A percentile compares a stretch with the other conserved stretches of the same genome.
phyloP scores from a whole-genome alignment of 1,140 invertebrate genomes.

The Rhopalosiphum padi region DNA sequence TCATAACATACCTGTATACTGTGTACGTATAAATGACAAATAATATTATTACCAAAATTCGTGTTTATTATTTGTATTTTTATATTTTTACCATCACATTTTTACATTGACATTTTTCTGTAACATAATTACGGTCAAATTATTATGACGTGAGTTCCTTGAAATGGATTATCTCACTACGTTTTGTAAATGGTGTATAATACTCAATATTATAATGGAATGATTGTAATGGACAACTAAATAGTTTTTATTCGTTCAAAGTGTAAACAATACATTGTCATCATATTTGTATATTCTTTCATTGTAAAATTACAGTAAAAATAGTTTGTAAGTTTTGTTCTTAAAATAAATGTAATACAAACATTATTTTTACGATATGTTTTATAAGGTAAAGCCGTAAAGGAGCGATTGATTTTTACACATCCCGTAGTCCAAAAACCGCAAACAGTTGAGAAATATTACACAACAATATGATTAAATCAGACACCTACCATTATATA shows the following conservation, averaged over 20 bases:
- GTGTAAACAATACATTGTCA: neutral
- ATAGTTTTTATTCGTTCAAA: neutral
- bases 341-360: neutral
- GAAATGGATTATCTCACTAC: no score
- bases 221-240: neutral
- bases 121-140: no score
- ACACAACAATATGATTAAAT: neutral
- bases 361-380: neutral
- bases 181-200: neutral
- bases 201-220: neutral
- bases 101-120: no score
- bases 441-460: neutral
- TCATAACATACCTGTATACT: no score
- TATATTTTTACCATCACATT: no score
- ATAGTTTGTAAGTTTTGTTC: neutral
- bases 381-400: neutral
- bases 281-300: neutral
- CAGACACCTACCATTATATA: neutral
- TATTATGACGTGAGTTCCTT: no score
- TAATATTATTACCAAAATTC: no score
- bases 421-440: neutral
- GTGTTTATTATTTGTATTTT: no score
- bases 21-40: no score
- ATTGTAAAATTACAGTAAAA: neutral
- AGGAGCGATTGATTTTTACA: neutral